Conservation (phyloP, 2,888 invertebrate genomes). For the Emmelina monodactyla region DNA sequence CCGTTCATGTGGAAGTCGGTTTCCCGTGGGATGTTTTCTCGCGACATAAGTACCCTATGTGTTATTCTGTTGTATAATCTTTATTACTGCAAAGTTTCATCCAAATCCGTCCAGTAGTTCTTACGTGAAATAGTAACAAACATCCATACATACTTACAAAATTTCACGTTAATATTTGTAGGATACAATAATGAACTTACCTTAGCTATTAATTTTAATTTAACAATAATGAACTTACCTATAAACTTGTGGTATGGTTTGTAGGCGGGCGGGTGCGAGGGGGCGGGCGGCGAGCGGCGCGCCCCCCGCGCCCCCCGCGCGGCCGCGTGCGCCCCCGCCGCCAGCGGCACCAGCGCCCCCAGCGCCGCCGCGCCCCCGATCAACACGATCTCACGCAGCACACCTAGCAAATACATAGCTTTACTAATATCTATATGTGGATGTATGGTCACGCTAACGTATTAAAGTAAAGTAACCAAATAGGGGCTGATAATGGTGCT, state of each 20-base stretch:
- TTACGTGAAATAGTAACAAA: no score
- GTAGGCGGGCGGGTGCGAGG: constrained; percentile 88
- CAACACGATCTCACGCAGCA: constrained; percentile 80
- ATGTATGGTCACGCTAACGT: not conserved
- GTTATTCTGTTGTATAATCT: no score
- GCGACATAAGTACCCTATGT: no score
- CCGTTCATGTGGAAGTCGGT: no score
- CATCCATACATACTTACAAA: no score
- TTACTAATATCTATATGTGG: not conserved
- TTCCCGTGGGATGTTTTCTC: no score
- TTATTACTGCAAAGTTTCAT: no score
- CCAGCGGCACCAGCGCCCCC: constrained; percentile 82
- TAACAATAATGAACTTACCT: constrained; percentile 71
- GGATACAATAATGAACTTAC: no score
- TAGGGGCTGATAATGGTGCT: no score
- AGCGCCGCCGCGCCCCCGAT: constrained; percentile 82
- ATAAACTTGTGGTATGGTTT: constrained; percentile 90
- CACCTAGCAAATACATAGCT: constrained; percentile 26
- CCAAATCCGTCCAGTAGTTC: no score
- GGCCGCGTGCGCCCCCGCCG: constrained; percentile 80
- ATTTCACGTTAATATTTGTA: no score
- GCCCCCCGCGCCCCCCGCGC: constrained; percentile 70
- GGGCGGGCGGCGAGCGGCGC: constrained; percentile 64
- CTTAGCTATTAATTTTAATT: no score
- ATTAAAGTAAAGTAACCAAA: not conserved